phyloP scores from a whole-genome alignment of 2,888 invertebrate species.

The Didymodactylos carnosus region DNA sequence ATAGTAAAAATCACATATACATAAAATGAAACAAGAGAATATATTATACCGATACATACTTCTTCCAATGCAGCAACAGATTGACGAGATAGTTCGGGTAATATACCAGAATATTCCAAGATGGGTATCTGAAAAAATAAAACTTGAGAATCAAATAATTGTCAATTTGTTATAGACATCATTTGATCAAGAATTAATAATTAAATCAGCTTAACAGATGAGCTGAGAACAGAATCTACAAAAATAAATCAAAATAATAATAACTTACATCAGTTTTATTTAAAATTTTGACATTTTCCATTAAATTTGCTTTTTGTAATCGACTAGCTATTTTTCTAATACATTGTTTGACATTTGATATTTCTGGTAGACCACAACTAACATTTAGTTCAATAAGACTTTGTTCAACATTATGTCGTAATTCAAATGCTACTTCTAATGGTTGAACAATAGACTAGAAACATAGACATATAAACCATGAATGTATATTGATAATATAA shows the following conservation, averaged over 20 bases:
- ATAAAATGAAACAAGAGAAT: neutral
- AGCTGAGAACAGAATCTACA: no score
- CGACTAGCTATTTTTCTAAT: neutral
- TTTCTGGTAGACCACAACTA: neutral
- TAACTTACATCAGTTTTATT: neutral
- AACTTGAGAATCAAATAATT: no score
- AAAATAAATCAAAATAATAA: no score
- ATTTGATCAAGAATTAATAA: no score
- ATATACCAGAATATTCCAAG: neutral
- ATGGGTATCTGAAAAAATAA: neutral
- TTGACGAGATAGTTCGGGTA: neutral
- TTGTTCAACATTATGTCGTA: neutral
- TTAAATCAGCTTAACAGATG: no score
- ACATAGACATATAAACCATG: neutral
- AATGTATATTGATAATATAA: neutral
- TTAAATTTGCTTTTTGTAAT: neutral
- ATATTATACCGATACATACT: neutral
- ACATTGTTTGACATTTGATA: neutral
- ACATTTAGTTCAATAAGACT: neutral
- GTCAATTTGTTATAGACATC: no score
- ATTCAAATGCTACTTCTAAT: neutral
- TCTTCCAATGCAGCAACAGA: neutral
- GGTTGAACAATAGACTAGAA: neutral
- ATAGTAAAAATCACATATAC: no score
- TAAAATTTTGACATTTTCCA: neutral